A percentile compares a stretch with the other conserved stretches of the same genome.
Conservation (phyloP, 2,797 vertebrate species). For the Sciurus vulgaris region DNA sequence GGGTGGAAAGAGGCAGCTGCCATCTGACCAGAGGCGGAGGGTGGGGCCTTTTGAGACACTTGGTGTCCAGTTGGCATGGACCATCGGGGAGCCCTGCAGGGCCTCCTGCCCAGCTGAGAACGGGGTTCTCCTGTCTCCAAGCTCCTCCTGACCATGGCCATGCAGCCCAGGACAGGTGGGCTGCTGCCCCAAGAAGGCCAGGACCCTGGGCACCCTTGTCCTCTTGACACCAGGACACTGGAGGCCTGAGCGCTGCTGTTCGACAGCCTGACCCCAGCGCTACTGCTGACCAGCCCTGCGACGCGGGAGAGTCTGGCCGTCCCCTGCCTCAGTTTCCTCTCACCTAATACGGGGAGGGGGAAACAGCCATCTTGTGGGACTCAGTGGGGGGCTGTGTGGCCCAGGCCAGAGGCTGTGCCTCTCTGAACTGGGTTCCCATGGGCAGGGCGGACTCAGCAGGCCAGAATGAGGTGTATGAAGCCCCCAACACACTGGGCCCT, state of each 20-base stretch:
- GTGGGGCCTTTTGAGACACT: background rate
- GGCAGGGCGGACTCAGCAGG: no score
- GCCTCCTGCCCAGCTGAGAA: no score
- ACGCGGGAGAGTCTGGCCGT: rapidly evolving
- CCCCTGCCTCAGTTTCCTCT: background rate
- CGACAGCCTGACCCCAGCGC: background rate
- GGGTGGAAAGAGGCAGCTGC: background rate
- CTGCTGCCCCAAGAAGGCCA: background rate
- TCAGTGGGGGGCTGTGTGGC: background rate
- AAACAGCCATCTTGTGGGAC: background rate
- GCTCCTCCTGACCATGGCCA: background rate
- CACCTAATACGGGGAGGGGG: background rate
- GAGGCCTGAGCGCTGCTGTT: rapidly evolving
- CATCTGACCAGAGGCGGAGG: background rate
- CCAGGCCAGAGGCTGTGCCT: rapidly evolving
- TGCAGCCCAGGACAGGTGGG: no score
- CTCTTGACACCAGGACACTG: no score
- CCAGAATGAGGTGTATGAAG: background rate
- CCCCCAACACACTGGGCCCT: background rate
- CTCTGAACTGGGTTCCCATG: background rate
- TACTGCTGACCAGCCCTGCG: background rate
- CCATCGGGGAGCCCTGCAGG: background rate
- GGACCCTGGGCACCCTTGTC: rapidly evolving
- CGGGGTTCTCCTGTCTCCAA: no score
- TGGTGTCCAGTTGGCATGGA: background rate